Evolutionary conservation across 2,888 invertebrate species (phyloP).

Genomic region (Machimus atricapillus): DNA sequence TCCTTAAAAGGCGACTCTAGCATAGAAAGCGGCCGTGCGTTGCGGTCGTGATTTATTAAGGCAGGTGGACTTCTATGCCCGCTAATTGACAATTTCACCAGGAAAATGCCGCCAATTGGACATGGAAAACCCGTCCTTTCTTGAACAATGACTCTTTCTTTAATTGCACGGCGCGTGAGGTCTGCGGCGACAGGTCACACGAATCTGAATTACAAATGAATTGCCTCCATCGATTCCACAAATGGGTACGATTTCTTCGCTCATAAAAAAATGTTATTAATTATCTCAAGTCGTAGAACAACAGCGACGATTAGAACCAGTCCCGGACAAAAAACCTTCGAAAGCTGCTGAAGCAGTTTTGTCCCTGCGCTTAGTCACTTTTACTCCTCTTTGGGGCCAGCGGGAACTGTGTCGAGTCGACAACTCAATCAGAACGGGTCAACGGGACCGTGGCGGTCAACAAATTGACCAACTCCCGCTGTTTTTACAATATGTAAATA

Average conservation of each 20-base stretch:
- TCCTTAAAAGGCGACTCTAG: background rate
- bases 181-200: background rate
- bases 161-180: background rate
- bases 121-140: background rate
- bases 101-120: background rate
- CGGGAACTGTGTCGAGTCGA: background rate
- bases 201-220: background rate
- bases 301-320: background rate
- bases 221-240: background rate
- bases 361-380: background rate
- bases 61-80: background rate
- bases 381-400: background rate
- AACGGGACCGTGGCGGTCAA: background rate
- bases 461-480: background rate
- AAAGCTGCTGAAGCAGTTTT: background rate
- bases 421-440: slow-evolving; percentile 9
- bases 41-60: background rate
- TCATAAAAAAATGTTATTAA: background rate
- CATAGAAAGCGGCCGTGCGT: background rate
- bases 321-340: background rate
- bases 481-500: slow-evolving; percentile 12
- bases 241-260: background rate
- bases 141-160: background rate
- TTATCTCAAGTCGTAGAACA: background rate
- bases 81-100: slow-evolving; percentile 2